Percentiles rank a stretch among this genome's conserved stretches.
Conservation (phyloP, 1,140 invertebrate genomes). For the Campoletis sonorensis region DNA sequence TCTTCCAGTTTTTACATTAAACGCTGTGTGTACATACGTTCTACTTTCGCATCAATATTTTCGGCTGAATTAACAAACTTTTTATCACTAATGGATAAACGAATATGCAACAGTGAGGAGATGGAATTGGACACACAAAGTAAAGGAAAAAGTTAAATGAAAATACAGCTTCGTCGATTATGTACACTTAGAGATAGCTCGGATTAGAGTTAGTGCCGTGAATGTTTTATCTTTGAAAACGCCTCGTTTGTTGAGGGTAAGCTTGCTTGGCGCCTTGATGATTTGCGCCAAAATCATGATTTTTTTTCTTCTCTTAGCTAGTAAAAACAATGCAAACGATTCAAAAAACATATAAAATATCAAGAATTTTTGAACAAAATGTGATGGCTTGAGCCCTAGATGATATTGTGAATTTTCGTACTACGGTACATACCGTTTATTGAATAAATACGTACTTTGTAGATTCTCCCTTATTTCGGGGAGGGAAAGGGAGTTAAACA, state of each 20-base stretch:
- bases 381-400: neutral
- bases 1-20: conserved; percentile 16
- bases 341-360: neutral
- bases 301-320: conserved; percentile 10
- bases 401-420: conserved; percentile 40
- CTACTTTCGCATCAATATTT: conserved; percentile 15
- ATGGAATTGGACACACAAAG: too few relatives aligned
- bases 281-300: neutral
- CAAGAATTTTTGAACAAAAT: conserved; percentile 16
- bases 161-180: neutral
- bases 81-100: neutral
- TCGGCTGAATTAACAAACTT: neutral
- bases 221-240: conserved; percentile 12
- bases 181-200: conserved; percentile 5
- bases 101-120: neutral
- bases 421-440: conserved; percentile 25
- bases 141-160: neutral
- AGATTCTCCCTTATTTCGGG: conserved; percentile 9
- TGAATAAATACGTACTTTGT: conserved; percentile 28
- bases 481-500: conserved; percentile 1
- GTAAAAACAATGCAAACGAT: neutral
- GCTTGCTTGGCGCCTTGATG: neutral
- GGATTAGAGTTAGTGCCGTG: neutral
- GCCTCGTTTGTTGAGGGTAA: neutral
- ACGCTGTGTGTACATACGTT: neutral